Conservation (phyloP, 2,888 invertebrate species). For the Ommatoiulus sabulosus region DNA sequence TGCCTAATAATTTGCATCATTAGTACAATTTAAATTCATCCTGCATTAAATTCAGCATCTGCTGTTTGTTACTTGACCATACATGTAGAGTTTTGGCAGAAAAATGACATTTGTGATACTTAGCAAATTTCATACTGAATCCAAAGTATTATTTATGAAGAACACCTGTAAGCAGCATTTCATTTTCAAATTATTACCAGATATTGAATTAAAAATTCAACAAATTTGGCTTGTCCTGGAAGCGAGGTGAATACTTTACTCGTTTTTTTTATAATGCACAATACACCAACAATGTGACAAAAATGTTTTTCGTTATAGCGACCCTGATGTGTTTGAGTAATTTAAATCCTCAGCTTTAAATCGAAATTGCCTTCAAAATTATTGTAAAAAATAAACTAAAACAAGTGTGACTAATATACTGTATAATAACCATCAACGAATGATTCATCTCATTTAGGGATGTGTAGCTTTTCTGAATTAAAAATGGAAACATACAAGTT, state of each 20-base stretch:
- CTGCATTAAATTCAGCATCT: background rate
- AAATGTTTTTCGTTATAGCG: too few species aligned
- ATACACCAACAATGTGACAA: too few species aligned
- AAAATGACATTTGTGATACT: conserved; percentile 10
- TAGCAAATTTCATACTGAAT: background rate
- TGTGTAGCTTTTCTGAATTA: background rate
- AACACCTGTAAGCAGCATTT: background rate
- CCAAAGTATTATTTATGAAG: background rate
- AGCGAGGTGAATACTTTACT: too few species aligned
- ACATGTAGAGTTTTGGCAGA: background rate
- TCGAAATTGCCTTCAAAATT: too few species aligned
- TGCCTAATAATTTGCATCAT: background rate
- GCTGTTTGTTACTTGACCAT: background rate
- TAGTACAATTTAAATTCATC: background rate
- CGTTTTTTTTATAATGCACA: too few species aligned
- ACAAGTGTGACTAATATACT: background rate
- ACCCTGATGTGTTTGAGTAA: too few species aligned
- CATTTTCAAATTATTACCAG: background rate
- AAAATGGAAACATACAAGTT: background rate
- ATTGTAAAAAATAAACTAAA: too few species aligned
- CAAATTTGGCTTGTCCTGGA: too few species aligned
- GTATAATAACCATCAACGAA: background rate
- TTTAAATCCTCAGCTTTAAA: too few species aligned
- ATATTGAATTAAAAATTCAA: too few species aligned
- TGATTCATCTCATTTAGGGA: background rate